Evolutionary conservation across 2,797 vertebrate species (phyloP), one percentile per base, ranked within the genome.

Genomic region (Characodon lateralis): DNA sequence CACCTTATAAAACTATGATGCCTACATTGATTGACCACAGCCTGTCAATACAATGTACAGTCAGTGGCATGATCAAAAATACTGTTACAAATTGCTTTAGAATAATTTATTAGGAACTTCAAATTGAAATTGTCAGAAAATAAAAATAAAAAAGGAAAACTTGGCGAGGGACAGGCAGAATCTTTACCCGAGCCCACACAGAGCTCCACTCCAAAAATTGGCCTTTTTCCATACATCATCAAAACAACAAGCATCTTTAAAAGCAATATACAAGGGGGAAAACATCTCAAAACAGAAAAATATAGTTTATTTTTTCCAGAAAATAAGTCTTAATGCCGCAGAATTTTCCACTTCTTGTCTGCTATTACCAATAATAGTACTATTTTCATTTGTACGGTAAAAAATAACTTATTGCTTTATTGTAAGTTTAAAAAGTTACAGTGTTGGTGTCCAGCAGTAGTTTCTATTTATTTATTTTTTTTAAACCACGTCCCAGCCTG

Each of bases 91-190:
- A 56, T 78, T 55, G 84, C 96, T 98, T 97, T 97, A 97, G 97
- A 98, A 98, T 98, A 98, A 98, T 98, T 98, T 98, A 98, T 98
- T 98, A 98, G 96, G 97, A 97, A 96, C 97, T 97, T 96, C 96
- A 97, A 97, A 96, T 95, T 94, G 96, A 97, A 94, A 94, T 94
- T 94, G 97, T 96, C 95, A 95, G 88, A 89, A 87, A 89, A 93
- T 89, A 89, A 93, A 95, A 96, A 96, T 74, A 91, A 85, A 78
- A 76, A 78, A 82, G 92, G 91, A 94, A 94, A 94, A 88, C 88
- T 91, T 86, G 84, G 88, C 80, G 71, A 89, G 89, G 85, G 88
- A 87, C 89, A 89, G 89, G 82, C 89, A 89, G 89, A 87, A 91
- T 93, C 85, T 88, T 89, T 87, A 91, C 85, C 88, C 78, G 77